Evolutionary conservation across 2,797 vertebrate genomes (phyloP), one percentile per base, ranked within the genome.

Genomic region (Dryobates pubescens): DNA sequence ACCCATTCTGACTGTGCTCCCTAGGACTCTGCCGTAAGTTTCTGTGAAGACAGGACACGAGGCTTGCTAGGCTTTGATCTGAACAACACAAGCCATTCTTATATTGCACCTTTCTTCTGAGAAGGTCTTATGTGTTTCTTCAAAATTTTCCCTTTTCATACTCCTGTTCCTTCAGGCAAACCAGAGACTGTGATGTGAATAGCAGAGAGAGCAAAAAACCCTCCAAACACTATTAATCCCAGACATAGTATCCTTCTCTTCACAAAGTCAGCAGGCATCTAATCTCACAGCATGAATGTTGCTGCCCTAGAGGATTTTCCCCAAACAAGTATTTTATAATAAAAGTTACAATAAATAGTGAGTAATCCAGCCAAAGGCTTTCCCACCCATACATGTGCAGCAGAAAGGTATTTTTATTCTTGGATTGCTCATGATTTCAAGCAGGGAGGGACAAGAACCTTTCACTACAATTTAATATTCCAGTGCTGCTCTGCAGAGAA

Each of bases 301-400:
- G 68, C 80, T 93, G 93, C 89, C 94, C 90, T 82, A 86, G 68
- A 93, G 87, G 85, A 89, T 88, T 89, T 96, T 91, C 70, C 76
- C 61, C 79, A 68, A 92, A 84, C 64, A 86, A 64, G 49, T 84
- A 94, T 93, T 94, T 95, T 93, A 93, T 47, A 88, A 74, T 65
- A 86, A 56, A 95, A 88, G 74, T 86, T 82, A 88, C 63, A 92
- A 70, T 51, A 92, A 95, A 59, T 6, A 64, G 80, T 17, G 74
- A 93, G 80, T 47, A 95, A 92, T 38, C 68, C 87, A 92, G 62
- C 64, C 89, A 91, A 88, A 89, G 77, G 74, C 71, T 82, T 79
- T 90, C 61, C 54, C 68, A 76, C 64, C 57, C 64, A 17, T 29
- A 82, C 85, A 53, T 10, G 58, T 53, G 82, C 63, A 90, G 57